A percentile compares a stretch with the other conserved stretches of the same genome.
phyloP scores from a whole-genome alignment of 2,888 invertebrate genomes.

The Eubasilissa splendida region DNA sequence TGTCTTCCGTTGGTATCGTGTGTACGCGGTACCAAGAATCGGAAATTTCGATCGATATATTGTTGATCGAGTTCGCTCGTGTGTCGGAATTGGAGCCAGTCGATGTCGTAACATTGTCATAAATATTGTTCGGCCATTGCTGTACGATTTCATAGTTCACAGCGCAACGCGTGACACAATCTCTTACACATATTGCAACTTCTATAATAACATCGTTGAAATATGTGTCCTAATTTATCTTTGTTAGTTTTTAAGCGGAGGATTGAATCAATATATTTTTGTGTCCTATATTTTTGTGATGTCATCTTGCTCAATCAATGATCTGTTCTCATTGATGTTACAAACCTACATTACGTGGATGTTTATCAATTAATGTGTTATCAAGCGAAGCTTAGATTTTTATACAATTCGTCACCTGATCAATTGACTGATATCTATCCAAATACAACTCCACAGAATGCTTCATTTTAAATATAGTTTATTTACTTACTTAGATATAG shows the following conservation, averaged over 20 bases:
- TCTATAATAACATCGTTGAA: neutral
- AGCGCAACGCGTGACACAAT: constrained; percentile 16
- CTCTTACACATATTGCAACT: neutral
- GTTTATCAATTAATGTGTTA: no score
- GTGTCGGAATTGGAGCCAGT: constrained; percentile 14
- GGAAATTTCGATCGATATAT: constrained; percentile 18
- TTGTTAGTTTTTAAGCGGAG: neutral
- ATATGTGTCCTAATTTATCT: neutral
- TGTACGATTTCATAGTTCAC: constrained; percentile 9
- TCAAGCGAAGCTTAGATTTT: no score
- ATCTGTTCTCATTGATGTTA: no score
- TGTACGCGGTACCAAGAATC: constrained; percentile 12
- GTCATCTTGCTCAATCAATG: no score
- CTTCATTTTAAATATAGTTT: no score
- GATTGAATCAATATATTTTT: neutral
- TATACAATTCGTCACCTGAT: no score
- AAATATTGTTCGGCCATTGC: constrained; percentile 17
- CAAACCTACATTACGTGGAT: no score
- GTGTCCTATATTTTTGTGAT: neutral
- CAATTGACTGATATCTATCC: no score
- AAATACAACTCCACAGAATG: no score
- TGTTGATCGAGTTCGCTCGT: constrained; percentile 3
- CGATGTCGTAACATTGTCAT: constrained; percentile 15
- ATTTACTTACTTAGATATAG: no score
- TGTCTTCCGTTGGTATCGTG: constrained; percentile 10